Evolutionary conservation across 1,140 invertebrate genomes (phyloP).

Genomic region (Eupeodes corollae): DNA sequence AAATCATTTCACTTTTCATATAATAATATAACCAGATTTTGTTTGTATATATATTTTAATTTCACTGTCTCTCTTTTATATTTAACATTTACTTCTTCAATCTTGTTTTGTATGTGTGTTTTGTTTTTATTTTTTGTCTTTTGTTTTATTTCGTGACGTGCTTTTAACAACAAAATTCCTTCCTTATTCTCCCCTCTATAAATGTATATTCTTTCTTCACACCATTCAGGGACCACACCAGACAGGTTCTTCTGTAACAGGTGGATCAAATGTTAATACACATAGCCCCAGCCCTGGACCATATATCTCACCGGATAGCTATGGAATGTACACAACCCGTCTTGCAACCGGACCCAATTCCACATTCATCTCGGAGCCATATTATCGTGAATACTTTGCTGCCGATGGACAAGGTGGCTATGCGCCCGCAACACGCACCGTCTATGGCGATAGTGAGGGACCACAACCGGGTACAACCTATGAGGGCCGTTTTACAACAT

Average conservation of each 20-base stretch:
- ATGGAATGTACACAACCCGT: constrained; percentile 34
- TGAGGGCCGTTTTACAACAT: constrained; percentile 30
- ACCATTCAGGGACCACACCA: constrained; percentile 14
- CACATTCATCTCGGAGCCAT: constrained; percentile 35
- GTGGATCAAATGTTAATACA: constrained; percentile 17
- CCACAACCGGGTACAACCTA: constrained; percentile 23
- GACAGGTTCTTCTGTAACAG: constrained; percentile 8
- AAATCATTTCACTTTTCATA: constrained; percentile 7
- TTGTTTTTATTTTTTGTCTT: no score
- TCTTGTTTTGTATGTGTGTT: no score
- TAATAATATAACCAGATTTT: neutral
- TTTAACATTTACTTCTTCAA: neutral
- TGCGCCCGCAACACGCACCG: constrained; percentile 19
- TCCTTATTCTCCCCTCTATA: neutral
- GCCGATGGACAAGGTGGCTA: constrained; percentile 33
- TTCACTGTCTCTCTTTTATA: neutral
- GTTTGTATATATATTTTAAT: no score
- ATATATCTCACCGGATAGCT: constrained; percentile 32
- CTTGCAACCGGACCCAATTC: constrained; percentile 15
- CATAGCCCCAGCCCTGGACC: constrained; percentile 35
- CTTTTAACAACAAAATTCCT: no score
- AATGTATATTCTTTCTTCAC: neutral
- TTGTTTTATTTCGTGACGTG: no score
- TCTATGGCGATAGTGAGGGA: constrained; percentile 26
- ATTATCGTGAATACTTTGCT: constrained; percentile 35